Conservation (phyloP, 92 coral and sea anemone genomes). For the Epizoanthus ramosus region DNA sequence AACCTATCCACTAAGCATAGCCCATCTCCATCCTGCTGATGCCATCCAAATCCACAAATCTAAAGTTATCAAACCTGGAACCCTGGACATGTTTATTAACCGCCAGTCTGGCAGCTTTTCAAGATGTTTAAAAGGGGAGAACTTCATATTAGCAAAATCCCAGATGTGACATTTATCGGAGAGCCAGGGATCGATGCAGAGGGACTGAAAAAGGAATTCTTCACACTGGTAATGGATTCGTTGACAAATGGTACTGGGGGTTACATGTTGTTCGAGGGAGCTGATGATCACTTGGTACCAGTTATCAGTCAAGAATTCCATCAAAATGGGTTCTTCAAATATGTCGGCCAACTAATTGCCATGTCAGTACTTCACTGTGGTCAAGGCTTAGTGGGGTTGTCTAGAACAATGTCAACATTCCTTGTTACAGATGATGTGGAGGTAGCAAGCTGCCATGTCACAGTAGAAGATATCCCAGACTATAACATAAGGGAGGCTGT, state of each 20-base stretch:
- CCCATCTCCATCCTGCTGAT: conserved; percentile 30
- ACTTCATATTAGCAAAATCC: conserved; percentile 47
- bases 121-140: conserved; percentile 56
- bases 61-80: conserved; percentile 11
- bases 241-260: conserved; percentile 63
- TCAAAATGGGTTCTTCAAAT: conserved; percentile 65
- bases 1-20: conserved; percentile 40
- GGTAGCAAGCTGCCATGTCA: conserved; percentile 56
- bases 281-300: conserved; percentile 57
- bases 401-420: conserved; percentile 58
- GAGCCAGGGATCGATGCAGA: conserved; percentile 76
- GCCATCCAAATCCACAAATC: conserved; percentile 46
- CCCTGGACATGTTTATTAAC: conserved; percentile 48
- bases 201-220: conserved; percentile 72
- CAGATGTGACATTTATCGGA: conserved; percentile 59
- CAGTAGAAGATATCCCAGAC: conserved; percentile 63
- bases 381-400: conserved; percentile 53
- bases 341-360: conserved; percentile 64
- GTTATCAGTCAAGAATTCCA: conserved; percentile 64
- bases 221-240: conserved; percentile 62
- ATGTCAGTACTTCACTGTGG: conserved; percentile 66
- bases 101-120: conserved; percentile 55
- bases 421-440: conserved; percentile 63
- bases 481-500: conserved; percentile 53
- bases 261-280: conserved; percentile 59